These are phyloP conservation scores for Trichogramma dendrolimi DNA, from an alignment of 2,888 invertebrate species.

Conservation along the genomic window DNA sequence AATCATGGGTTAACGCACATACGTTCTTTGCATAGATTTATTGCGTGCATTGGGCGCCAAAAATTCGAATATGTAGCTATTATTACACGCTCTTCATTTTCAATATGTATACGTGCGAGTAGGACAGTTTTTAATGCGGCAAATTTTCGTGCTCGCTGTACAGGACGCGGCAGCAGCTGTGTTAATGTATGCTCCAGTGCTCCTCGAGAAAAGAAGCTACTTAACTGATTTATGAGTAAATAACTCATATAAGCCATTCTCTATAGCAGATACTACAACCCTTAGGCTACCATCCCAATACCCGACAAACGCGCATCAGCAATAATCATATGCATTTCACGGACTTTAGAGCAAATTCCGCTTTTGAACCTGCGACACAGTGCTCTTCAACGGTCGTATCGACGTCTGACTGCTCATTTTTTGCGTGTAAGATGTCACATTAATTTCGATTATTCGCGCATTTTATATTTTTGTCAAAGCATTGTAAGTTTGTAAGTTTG, in stretches of 20 bases:
- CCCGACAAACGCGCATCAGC: neutral
- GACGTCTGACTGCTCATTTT: conserved; percentile 32
- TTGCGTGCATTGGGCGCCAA: no score
- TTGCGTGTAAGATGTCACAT: conserved; percentile 43
- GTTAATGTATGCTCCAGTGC: conserved; percentile 29
- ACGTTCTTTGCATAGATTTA: no score
- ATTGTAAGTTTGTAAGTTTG: conserved; percentile 15
- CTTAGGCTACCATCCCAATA: neutral
- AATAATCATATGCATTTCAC: conserved; percentile 49
- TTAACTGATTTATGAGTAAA: conserved; percentile 41
- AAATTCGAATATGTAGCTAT: no score
- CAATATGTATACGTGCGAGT: no score
- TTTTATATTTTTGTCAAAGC: conserved; percentile 31
- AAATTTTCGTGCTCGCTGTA: conserved; percentile 20
- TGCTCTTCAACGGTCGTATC: conserved; percentile 32
- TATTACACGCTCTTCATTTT: no score
- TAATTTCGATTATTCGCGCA: conserved; percentile 44
- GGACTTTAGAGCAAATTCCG: conserved; percentile 31
- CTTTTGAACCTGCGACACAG: conserved; percentile 23
- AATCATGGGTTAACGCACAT: no score
- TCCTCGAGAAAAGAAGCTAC: conserved; percentile 28
- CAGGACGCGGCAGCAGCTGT: conserved; percentile 27
- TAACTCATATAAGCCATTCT: conserved; percentile 36
- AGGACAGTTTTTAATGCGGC: no score
- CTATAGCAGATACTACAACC: conserved; percentile 5